Evolutionary conservation across 2,113 vertebrate species (phyloP), one percentile per base, ranked within the genome.

Genomic region (Desmodus rotundus): DNA sequence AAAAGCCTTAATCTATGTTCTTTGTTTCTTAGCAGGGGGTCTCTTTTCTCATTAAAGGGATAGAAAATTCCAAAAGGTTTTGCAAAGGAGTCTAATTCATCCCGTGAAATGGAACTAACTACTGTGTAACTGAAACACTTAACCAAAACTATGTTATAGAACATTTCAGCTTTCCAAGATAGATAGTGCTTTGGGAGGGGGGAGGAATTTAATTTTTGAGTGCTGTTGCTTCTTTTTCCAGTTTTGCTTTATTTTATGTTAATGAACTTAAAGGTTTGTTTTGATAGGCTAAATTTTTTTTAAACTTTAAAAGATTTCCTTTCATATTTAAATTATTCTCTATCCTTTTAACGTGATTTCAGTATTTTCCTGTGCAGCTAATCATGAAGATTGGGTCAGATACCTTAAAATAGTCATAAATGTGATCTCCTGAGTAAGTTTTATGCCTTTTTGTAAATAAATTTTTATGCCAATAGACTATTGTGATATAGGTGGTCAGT

Each of bases 31-130:
- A 77, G 58, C 3, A 20, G 78, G 52, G 86, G 36, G 26, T 63
- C 19, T 74, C 45, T 95, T 95, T 93, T 87, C 94, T 97, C 73
- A 76, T 92, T 95, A 91, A 36, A 92, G 41, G 78, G 77, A 68
- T 38, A 33, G 33, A 82, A 80, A 83, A 68, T 96, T 94, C 93
- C 93, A 54, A 63, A 77, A 96, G 82, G 31, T 74, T 94, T 95
- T 86, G 56, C 33, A 80, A 87, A 91, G 22, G 6, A 19, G 24
- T 72, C 74, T 47, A 45, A 83, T 56, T 96, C 92, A 86, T 84
- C 76, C 58, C 80, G 20, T 89, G 72, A 94, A 89, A 58, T 4
- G 43, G 20, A 91, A 91, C 43, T 50, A 80, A 36, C 63, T 82
- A 17, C 81, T 22, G 9, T 33, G 67, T 43, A 72, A 52, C 56